Conservation (phyloP, 2,888 invertebrate genomes). For the Tupiocoris notatus region DNA sequence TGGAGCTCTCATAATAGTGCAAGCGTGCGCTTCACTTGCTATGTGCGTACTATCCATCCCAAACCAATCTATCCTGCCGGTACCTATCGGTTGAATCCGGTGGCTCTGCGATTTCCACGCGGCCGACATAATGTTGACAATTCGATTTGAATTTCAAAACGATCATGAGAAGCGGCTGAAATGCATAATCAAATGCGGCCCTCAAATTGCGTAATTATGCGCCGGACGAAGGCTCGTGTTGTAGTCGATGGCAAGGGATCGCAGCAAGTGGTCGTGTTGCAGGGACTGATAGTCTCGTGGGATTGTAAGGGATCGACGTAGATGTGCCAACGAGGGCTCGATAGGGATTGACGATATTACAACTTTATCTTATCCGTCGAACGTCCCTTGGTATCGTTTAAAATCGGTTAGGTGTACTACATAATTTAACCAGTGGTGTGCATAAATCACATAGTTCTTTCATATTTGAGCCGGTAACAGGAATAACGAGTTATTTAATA, state of each 20-base stretch:
- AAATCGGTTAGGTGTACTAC: too few relatives aligned
- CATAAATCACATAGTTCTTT: too few relatives aligned
- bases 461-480: too few relatives aligned
- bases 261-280: background rate
- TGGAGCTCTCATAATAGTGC: too few relatives aligned
- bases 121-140: background rate
- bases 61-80: background rate
- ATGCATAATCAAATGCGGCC: background rate
- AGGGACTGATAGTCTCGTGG: background rate
- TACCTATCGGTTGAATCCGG: background rate
- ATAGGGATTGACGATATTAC: too few relatives aligned
- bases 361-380: too few relatives aligned
- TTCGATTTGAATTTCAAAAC: background rate
- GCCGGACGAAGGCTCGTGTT: background rate
- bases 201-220: background rate
- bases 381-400: too few relatives aligned
- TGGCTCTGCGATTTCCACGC: background rate
- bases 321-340: too few relatives aligned
- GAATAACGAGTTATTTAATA: too few relatives aligned
- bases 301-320: background rate
- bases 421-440: too few relatives aligned
- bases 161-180: background rate
- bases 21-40: too few relatives aligned
- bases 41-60: background rate
- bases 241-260: background rate